These are phyloP conservation scores for Drosophila niveifrons DNA, from an alignment of 2,888 invertebrate species.

Conservation along the genomic window DNA sequence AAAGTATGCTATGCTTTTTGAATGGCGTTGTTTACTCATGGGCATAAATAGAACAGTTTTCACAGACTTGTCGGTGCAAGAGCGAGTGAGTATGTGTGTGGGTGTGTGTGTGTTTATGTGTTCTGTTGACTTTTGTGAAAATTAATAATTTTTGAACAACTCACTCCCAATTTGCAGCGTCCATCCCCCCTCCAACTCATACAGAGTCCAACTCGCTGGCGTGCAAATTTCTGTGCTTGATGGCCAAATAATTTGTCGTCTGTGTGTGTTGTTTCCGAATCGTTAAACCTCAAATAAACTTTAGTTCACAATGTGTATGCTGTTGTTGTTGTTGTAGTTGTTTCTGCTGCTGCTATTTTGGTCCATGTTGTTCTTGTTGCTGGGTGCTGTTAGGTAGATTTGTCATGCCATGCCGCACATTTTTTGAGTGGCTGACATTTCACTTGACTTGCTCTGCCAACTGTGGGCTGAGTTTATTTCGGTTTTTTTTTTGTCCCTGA, in stretches of 20 bases:
- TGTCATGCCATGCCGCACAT: conserved; percentile 68
- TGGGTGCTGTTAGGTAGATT: conserved; percentile 62
- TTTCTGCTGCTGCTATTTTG: conserved; percentile 15
- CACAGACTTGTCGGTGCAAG: background rate
- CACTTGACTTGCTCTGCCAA: conserved; percentile 48
- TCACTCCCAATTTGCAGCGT: background rate
- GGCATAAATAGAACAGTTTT: conserved; percentile 63
- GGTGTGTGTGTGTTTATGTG: conserved; percentile 29
- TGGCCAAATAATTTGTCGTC: conserved; percentile 82
- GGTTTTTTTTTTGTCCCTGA: conserved; percentile 16
- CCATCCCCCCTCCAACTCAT: no score
- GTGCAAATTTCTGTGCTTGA: conserved; percentile 71
- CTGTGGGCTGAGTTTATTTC: conserved; percentile 20
- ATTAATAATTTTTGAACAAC: conserved; percentile 73
- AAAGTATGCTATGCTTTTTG: conserved; percentile 68
- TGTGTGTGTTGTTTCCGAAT: conserved; percentile 72
- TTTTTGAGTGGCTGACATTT: conserved; percentile 79
- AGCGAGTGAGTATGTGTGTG: conserved; percentile 10
- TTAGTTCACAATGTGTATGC: conserved; percentile 29
- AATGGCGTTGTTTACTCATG: conserved; percentile 61
- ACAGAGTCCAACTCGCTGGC: conserved; percentile 15
- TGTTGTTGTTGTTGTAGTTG: conserved; percentile 8
- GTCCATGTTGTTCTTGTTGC: background rate
- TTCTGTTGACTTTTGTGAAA: conserved; percentile 71
- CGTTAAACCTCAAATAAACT: conserved; percentile 76